Evolutionary conservation across 1,140 invertebrate species (phyloP).

Genomic region (Conus betulinus): DNA sequence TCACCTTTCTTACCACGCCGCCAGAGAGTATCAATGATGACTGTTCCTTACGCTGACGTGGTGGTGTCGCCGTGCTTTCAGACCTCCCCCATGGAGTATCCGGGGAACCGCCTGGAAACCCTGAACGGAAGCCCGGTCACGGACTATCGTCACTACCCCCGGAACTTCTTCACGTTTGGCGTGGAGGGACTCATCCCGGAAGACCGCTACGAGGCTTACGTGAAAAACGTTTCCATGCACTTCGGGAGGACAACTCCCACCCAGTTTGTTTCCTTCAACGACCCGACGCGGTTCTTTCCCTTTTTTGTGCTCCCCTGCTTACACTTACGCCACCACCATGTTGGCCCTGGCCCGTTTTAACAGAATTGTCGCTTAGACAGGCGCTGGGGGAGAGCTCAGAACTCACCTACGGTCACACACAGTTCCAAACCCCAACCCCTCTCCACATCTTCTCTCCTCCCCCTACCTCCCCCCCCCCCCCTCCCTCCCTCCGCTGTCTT

Average conservation of each 20-base stretch:
- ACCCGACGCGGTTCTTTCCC: conserved; percentile 51
- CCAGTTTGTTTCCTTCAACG: conserved; percentile 64
- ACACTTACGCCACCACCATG: conserved; percentile 61
- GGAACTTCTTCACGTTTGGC: conserved; percentile 44
- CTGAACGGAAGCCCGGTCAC: conserved; percentile 55
- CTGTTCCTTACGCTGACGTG: no score
- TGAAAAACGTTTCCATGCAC: conserved; percentile 51
- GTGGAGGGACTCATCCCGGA: conserved; percentile 54
- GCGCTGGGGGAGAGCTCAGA: neutral
- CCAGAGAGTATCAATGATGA: no score
- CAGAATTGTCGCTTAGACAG: conserved; percentile 46
- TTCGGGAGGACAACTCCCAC: conserved; percentile 60
- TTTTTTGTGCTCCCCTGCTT: conserved; percentile 66
- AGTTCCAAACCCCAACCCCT: neutral
- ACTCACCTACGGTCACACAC: neutral
- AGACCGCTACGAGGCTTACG: conserved; percentile 51
- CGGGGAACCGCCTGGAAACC: conserved; percentile 56
- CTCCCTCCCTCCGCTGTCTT: no score
- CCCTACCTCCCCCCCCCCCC: neutral
- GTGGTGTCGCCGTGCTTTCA: conserved; percentile 30
- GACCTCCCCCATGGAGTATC: conserved; percentile 58
- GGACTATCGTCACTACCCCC: conserved; percentile 31
- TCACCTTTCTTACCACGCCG: no score
- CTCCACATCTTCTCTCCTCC: neutral
- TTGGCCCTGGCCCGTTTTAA: conserved; percentile 59